Evolutionary conservation across 2,797 vertebrate species (phyloP).

Genomic region (Hypotaenidia philippensis): DNA sequence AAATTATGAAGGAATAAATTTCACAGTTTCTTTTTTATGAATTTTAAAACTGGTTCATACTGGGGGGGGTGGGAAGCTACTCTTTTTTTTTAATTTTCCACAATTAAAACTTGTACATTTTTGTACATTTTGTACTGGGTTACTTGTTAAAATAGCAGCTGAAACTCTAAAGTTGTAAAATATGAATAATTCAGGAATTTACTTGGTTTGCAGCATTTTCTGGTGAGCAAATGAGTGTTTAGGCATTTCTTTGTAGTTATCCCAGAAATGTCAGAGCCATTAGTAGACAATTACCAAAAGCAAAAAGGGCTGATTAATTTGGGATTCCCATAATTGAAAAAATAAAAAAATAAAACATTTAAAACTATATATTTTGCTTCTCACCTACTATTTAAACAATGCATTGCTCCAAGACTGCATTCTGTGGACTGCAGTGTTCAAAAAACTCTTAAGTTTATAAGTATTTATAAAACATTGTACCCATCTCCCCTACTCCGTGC

Average conservation of each 20-base stretch:
- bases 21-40: not conserved
- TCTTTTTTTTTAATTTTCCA: not conserved
- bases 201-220: slow-evolving; percentile 27
- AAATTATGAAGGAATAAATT: not conserved
- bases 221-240: not conserved
- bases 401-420: not conserved
- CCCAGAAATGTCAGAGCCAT: slow-evolving; percentile 8
- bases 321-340: not conserved
- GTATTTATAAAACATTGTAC: not conserved
- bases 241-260: slow-evolving; percentile 22
- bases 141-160: not conserved
- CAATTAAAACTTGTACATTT: not conserved
- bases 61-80: no score
- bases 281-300: not conserved
- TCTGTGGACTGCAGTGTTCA: not conserved
- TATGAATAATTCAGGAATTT: not conserved
- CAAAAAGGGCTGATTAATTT: not conserved
- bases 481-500: not conserved
- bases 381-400: not conserved
- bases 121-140: not conserved
- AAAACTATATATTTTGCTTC: not conserved
- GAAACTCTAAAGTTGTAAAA: not conserved
- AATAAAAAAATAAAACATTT: not conserved
- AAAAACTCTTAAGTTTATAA: not conserved
- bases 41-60: not conserved